Evolutionary conservation across 1,140 invertebrate species (phyloP).

Genomic region (Bicyclus anynana): DNA sequence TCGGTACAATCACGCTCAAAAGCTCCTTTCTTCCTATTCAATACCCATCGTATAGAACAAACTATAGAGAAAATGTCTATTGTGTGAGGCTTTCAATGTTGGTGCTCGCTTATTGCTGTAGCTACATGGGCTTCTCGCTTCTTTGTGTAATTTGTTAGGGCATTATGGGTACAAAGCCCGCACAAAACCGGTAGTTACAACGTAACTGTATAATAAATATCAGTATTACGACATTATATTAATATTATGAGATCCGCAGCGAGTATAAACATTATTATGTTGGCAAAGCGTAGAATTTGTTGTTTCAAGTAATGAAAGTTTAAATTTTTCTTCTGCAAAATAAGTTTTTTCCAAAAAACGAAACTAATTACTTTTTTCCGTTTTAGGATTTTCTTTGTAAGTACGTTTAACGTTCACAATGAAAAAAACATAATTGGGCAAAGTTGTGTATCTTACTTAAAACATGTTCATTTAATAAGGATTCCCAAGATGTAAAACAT

Average conservation of each 20-base stretch:
- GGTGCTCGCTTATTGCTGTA: background rate
- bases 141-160: background rate
- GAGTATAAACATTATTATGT: background rate
- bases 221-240: too few relatives aligned
- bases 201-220: background rate
- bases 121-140: background rate
- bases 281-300: too few relatives aligned
- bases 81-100: background rate
- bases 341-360: too few relatives aligned
- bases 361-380: too few relatives aligned
- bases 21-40: background rate
- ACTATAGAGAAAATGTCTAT: background rate
- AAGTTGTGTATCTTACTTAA: too few relatives aligned
- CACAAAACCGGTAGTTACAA: background rate
- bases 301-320: too few relatives aligned
- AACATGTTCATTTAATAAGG: too few relatives aligned
- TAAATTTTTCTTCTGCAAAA: too few relatives aligned
- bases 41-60: background rate
- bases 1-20: background rate
- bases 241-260: background rate
- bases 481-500: too few relatives aligned
- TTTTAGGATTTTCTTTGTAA: too few relatives aligned
- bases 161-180: background rate
- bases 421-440: too few relatives aligned
- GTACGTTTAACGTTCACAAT: too few relatives aligned